Evolutionary conservation across 2,113 vertebrate genomes (phyloP), one percentile per base, ranked within the genome.

Genomic region (Henicopernis longicauda): DNA sequence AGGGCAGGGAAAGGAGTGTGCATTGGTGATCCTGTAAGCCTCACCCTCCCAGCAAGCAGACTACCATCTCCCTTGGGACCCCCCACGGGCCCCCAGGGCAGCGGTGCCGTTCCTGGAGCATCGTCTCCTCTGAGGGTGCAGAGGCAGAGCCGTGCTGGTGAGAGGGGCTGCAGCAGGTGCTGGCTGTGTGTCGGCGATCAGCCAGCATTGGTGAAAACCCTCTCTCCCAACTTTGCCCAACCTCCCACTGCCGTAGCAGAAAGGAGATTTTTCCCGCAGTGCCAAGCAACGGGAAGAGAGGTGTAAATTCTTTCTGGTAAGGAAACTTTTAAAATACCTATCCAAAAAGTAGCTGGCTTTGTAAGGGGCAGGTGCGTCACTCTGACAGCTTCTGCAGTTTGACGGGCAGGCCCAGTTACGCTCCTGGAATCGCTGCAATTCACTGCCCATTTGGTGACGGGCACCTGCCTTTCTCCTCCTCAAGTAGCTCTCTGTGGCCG

Each of bases 401-500:
- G 3, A 21, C 47, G 36, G 45, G 22, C 52, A 34, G 52, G 45
- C 59, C 26, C 38, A 6, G n/a, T 47, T 55, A 54, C 31, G 11
- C 4, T 32, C 22, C 9, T 32, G 31, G 27, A 78, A 67, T 61
- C 73, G 36, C 21, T 71, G 44, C 57, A 52, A 38, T 65, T 88
- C 58, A 40, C 34, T 55, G n/a, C 34, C 38, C 5, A 2, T 47
- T 66, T 54, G 34, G 26, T 66, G 52, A 29, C 0, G 1, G 47
- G 16, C 22, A 73, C 54, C 31, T 1, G 3, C 16, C 31, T 79
- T 36, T 61, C 20, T 49, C 65, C 15, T 25, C n/a, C 54, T 34
- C 1, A 0, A 34, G 72, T 6, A 66, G 31, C 26, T 42, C 45
- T 67, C 32, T 55, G 40, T 0, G 2, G 15, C 47, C 0, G 0